Evolutionary conservation across 1,140 invertebrate genomes (phyloP).

Genomic region (Odontomachus brunneus): DNA sequence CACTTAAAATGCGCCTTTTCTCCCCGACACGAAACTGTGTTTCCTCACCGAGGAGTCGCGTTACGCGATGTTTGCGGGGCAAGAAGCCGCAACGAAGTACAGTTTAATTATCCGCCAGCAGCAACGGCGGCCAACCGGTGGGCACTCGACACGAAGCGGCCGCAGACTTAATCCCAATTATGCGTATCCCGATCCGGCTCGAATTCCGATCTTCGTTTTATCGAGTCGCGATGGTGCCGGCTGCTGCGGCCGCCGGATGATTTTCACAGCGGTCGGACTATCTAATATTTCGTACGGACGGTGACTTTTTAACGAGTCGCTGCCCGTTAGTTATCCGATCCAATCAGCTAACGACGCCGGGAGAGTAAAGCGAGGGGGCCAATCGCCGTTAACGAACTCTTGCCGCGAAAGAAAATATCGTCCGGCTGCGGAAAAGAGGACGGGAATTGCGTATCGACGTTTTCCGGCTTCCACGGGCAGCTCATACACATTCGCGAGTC

Average conservation of each 20-base stretch:
- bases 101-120: conserved; percentile 26
- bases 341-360: conserved; percentile 52
- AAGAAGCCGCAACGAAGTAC: background rate
- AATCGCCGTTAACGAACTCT: conserved; percentile 59
- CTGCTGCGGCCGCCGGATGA: too few relatives aligned
- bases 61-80: background rate
- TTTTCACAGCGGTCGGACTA: background rate
- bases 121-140: background rate
- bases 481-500: background rate
- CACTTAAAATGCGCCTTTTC: too few relatives aligned
- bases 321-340: conserved; percentile 35
- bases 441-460: conserved; percentile 43
- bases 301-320: conserved; percentile 45
- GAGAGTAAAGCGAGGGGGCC: conserved; percentile 1
- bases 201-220: background rate
- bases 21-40: too few relatives aligned
- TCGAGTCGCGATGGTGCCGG: background rate
- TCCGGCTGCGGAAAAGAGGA: background rate
- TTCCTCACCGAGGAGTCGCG: background rate
- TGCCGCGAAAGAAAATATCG: conserved; percentile 41
- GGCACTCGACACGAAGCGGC: background rate
- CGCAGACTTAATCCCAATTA: conserved; percentile 30
- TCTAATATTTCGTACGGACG: conserved; percentile 31
- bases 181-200: background rate
- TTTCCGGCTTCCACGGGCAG: background rate